These are phyloP conservation scores for Stomatorhinus walkeri DNA, from an alignment of 2,797 vertebrate species.

Conservation along the genomic window DNA sequence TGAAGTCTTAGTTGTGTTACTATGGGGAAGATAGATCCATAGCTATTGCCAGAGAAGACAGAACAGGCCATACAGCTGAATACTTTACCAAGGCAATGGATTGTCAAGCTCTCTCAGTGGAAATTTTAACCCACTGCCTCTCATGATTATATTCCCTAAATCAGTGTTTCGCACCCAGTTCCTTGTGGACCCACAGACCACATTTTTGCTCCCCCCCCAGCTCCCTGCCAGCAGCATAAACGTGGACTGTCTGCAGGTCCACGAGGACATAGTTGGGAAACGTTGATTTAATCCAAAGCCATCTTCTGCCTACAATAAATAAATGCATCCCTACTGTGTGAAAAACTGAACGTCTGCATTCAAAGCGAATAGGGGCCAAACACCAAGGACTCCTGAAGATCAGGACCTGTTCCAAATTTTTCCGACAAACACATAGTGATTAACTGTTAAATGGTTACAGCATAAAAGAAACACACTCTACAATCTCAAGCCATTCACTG, in stretches of 20 bases:
- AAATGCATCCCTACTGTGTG: background rate
- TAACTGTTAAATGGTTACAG: background rate
- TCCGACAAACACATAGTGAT: background rate
- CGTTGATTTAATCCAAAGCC: background rate
- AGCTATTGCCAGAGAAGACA: background rate
- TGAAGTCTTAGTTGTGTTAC: background rate
- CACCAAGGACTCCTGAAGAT: background rate
- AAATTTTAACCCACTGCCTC: background rate
- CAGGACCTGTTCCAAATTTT: background rate
- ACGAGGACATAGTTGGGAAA: background rate
- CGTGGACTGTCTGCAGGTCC: background rate
- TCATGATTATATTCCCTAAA: background rate
- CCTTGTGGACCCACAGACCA: background rate
- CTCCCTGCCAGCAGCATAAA: background rate
- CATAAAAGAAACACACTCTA: background rate
- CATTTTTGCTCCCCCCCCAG: background rate
- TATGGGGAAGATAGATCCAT: background rate
- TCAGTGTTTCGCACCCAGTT: background rate
- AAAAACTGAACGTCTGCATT: background rate
- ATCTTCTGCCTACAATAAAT: background rate
- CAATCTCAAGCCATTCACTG: background rate
- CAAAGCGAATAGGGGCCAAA: background rate
- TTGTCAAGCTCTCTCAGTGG: background rate
- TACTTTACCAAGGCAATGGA: background rate
- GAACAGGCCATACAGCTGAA: background rate